Conservation (phyloP, 2,113 vertebrate species). For the Nesoenas mayeri region DNA sequence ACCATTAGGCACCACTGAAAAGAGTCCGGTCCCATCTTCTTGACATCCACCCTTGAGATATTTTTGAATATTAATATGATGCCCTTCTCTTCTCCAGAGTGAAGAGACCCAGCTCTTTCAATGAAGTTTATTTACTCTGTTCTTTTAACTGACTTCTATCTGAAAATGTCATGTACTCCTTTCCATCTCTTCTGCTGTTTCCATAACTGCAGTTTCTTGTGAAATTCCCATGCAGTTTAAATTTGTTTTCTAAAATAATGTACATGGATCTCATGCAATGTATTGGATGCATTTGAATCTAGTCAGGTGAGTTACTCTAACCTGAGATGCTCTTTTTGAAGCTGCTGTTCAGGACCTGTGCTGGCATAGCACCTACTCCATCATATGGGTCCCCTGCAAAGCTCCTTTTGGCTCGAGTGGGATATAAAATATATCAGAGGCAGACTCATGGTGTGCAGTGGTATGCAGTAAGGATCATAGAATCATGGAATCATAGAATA, state of each 20-base stretch:
- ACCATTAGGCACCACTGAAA: no score
- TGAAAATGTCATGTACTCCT: not conserved
- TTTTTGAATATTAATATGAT: no score
- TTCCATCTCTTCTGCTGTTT: not conserved
- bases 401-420: not conserved
- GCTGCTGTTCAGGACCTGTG: not conserved
- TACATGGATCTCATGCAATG: not conserved
- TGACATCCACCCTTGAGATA: no score
- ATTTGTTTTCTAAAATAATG: not conserved
- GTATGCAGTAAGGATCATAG: no score
- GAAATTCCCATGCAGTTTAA: not conserved
- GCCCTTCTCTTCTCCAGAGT: no score
- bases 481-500: no score
- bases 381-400: not conserved
- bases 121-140: not conserved
- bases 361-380: not conserved
- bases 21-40: no score
- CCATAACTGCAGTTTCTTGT: not conserved
- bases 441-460: accelerated
- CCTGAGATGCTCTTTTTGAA: not conserved
- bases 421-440: no score
- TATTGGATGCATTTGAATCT: not conserved
- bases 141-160: not conserved
- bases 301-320: not conserved
- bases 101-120: no score